These are phyloP conservation scores for Phragmatobia fuliginosa DNA, from an alignment of 2,888 invertebrate genomes.

Conservation along the genomic window DNA sequence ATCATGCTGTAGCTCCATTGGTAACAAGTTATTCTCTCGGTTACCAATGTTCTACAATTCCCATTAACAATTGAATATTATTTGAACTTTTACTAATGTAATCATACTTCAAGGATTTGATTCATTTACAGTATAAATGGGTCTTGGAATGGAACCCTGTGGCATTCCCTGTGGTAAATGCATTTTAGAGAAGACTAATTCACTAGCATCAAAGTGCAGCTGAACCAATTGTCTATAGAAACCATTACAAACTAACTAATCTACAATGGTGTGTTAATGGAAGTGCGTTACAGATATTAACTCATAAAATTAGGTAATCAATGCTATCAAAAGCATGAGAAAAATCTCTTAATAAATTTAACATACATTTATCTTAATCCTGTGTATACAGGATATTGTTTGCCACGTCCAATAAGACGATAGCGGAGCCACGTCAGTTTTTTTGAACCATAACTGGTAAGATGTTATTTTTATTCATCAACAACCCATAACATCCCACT, in stretches of 20 bases:
- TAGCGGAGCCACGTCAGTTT: not conserved
- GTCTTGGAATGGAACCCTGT: not conserved
- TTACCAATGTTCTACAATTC: too few species aligned
- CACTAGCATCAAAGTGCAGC: not conserved
- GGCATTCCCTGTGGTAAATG: not conserved
- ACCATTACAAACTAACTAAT: not conserved
- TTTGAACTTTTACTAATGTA: not conserved
- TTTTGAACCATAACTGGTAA: not conserved
- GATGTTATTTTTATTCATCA: too few species aligned
- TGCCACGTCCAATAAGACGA: not conserved
- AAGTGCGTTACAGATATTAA: not conserved
- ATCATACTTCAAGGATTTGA: too few species aligned
- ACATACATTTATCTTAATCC: not conserved
- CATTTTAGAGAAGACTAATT: not conserved
- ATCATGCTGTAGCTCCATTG: not conserved
- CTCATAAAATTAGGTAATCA: not conserved
- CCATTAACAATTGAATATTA: too few species aligned
- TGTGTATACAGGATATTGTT: constrained; percentile 3
- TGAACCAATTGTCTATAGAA: not conserved
- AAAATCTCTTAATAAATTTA: not conserved
- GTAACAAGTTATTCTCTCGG: not conserved
- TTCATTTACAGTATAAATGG: not conserved
- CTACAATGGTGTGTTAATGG: not conserved
- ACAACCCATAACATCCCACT: too few species aligned
- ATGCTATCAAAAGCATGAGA: not conserved